Base-by-base conservation (phyloP, 1,140 invertebrate species). In the Sminthurides bifidus region DNA sequence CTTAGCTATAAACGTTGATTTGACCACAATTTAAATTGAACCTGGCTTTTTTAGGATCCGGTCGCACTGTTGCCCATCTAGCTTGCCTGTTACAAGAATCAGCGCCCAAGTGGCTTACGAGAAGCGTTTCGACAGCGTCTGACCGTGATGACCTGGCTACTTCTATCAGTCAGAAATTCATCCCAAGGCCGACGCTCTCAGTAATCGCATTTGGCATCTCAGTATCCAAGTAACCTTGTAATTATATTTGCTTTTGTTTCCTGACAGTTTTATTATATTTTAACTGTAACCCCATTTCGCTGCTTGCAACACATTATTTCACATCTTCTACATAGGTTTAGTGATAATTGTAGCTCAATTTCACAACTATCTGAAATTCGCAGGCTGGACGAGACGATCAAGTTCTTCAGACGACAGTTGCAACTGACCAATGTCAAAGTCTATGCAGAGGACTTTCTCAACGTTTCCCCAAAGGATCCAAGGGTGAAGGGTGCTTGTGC, bases 191-290 rank as follows among this genome's bases (percentile, higher is more conserved):
- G 17, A 38, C 59, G 8, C 24, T 61, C 0, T 49, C n/a, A 23
- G 59, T 61, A 0, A 14, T 61, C 30, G 59, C 45, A 41, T 61
- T 61, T 41, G 59, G 59, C 2, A 19, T 53, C 10, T 52, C 54
- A 19, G 1, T 17, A n/a, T n/a, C n/a, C n/a, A n/a, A n/a, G n/a
- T n/a, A n/a, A n/a, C n/a, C n/a, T n/a, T n/a, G n/a, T n/a, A n/a
- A n/a, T n/a, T n/a, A n/a, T n/a, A n/a, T n/a, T n/a, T n/a, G n/a
- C n/a, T n/a, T n/a, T n/a, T n/a, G n/a, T n/a, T n/a, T n/a, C n/a
- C n/a, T n/a, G n/a, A n/a, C n/a, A n/a, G n/a, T n/a, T n/a, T n/a
- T n/a, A n/a, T n/a, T n/a, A n/a, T n/a, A n/a, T n/a, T n/a, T n/a
- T n/a, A n/a, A n/a, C n/a, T n/a, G n/a, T n/a, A n/a, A n/a, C n/a